Conservation (phyloP, 2,888 invertebrate genomes). For the Coenonympha arcania region DNA sequence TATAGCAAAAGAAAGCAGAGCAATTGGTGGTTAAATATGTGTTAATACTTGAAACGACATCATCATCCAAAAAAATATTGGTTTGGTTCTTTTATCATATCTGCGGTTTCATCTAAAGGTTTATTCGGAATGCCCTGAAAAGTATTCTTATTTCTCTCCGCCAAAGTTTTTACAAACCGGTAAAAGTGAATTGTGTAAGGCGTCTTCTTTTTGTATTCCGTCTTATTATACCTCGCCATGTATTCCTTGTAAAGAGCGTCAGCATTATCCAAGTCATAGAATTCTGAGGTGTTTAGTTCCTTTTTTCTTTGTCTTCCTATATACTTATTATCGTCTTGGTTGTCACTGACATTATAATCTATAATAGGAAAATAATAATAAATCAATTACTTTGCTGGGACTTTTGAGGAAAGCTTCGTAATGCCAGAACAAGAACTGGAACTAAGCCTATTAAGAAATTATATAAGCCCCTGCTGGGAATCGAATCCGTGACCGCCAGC, state of each 20-base stretch:
- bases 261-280: slow-evolving; percentile 43
- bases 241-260: slow-evolving; percentile 38
- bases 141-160: slow-evolving; percentile 39
- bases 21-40: too few species aligned
- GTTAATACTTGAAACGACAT: too few species aligned
- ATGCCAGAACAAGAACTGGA: too few species aligned
- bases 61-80: background rate
- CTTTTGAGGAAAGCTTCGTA: too few species aligned
- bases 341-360: slow-evolving; percentile 36
- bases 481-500: too few species aligned
- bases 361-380: slow-evolving; percentile 10
- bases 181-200: slow-evolving; percentile 36
- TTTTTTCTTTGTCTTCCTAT: slow-evolving; percentile 18
- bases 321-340: slow-evolving; percentile 20
- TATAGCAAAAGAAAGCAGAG: too few species aligned
- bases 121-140: background rate
- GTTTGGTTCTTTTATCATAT: background rate
- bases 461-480: too few species aligned
- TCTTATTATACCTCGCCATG: slow-evolving; percentile 30
- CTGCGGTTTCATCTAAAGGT: background rate
- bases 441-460: too few species aligned
- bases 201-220: slow-evolving; percentile 29
- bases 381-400: too few species aligned
- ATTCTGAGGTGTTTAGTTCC: slow-evolving; percentile 27
- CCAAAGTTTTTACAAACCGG: slow-evolving; percentile 48